These are phyloP conservation scores for Paramormyrops hopkinsi DNA, from an alignment of 2,797 vertebrate genomes.

Conservation along the genomic window DNA sequence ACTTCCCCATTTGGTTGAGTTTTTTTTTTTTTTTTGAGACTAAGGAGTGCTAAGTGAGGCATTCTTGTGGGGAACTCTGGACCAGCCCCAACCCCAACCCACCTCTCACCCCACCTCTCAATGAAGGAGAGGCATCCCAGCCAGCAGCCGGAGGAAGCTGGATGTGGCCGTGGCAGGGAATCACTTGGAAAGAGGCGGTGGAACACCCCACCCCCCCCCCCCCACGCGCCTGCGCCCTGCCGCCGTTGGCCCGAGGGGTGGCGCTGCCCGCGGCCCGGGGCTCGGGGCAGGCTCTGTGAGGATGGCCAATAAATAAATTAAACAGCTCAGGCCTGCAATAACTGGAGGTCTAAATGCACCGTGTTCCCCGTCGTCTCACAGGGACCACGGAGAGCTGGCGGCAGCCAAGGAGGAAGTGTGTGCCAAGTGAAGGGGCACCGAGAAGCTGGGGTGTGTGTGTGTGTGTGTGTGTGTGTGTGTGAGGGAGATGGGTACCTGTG, in stretches of 20 bases:
- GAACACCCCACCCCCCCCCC: slow-evolving; percentile 27
- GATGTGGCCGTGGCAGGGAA: slow-evolving; percentile 46
- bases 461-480: slow-evolving; percentile 7
- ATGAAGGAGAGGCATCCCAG: slow-evolving; percentile 20
- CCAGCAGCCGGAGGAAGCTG: slow-evolving; percentile 63
- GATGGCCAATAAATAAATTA: slow-evolving; percentile 31
- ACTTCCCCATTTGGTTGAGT: background rate
- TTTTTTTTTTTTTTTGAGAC: background rate
- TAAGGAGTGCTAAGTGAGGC: background rate
- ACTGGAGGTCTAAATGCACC: slow-evolving; percentile 26
- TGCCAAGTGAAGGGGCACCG: slow-evolving; percentile 35
- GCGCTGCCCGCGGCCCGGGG: slow-evolving; percentile 37
- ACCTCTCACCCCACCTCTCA: background rate
- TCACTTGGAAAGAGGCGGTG: slow-evolving; percentile 49
- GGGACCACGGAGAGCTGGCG: slow-evolving; percentile 26
- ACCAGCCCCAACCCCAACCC: background rate
- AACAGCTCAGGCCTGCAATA: slow-evolving; percentile 18
- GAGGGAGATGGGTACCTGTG: slow-evolving; percentile 4
- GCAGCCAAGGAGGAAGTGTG: slow-evolving; percentile 25
- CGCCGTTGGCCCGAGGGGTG: slow-evolving; percentile 33
- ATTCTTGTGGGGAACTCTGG: background rate
- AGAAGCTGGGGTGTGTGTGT: slow-evolving; percentile 27
- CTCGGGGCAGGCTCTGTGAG: slow-evolving; percentile 39
- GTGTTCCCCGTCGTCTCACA: slow-evolving; percentile 24
- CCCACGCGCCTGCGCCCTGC: background rate